phyloP scores from a whole-genome alignment of 2,888 invertebrate genomes.

The Drosophila basisetae region DNA sequence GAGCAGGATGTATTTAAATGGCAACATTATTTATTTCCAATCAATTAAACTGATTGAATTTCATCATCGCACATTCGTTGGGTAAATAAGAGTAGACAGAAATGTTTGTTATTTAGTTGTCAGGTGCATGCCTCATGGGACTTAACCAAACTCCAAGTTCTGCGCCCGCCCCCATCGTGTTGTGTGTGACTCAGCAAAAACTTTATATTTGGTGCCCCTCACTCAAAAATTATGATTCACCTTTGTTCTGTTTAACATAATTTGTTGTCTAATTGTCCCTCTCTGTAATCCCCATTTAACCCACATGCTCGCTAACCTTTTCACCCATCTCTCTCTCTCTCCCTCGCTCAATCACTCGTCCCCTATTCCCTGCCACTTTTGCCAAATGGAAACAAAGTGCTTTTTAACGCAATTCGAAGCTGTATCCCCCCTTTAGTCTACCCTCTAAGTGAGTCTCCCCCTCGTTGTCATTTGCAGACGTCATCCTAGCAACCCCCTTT shows the following conservation, averaged over 20 bases:
- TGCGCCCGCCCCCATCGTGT: not conserved
- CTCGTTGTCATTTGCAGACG: conserved; percentile 20
- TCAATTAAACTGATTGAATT: conserved; percentile 9
- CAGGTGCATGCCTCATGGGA: not conserved
- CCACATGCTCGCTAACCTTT: not conserved
- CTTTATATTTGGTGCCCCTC: conserved; percentile 12
- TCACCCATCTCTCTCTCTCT: not conserved
- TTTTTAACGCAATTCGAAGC: conserved; percentile 63
- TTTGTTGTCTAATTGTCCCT: conserved; percentile 61
- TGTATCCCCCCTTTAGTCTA: conserved; percentile 38
- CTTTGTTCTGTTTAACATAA: conserved; percentile 57
- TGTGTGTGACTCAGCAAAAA: conserved; percentile 47
- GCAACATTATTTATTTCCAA: not conserved
- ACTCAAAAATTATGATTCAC: conserved; percentile 36
- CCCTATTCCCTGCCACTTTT: not conserved
- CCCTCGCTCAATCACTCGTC: not conserved
- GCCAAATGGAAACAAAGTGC: conserved; percentile 63
- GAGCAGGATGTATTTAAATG: not conserved
- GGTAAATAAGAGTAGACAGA: not conserved
- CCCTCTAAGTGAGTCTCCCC: conserved; percentile 3
- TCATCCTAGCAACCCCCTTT: conserved; percentile 36
- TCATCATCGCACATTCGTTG: not conserved
- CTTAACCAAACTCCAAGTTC: conserved; percentile 12
- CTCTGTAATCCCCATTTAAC: conserved; percentile 21
- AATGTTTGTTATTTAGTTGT: conserved; percentile 10